These are phyloP conservation scores for Subacronicta megacephala DNA, from an alignment of 2,888 invertebrate species.

Conservation along the genomic window DNA sequence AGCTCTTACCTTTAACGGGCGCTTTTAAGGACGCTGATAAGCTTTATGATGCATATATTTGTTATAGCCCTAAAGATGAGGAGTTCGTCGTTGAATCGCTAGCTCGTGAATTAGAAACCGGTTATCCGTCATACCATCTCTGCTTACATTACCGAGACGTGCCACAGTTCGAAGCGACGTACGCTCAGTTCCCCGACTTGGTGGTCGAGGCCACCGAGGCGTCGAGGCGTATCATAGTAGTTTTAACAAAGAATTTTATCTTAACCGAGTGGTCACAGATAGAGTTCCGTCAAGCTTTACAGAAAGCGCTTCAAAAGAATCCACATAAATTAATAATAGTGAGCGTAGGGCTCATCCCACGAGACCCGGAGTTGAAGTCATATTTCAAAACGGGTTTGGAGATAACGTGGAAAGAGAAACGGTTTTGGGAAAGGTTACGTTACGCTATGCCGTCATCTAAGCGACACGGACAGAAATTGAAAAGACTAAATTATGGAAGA, in stretches of 20 bases:
- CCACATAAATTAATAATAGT: constrained; percentile 96
- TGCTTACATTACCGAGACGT: constrained; percentile 97
- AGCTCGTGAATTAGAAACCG: constrained; percentile 95
- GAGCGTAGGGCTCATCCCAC: constrained; percentile 93
- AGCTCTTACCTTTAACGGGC: constrained; percentile 93
- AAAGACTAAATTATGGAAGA: constrained; percentile 92
- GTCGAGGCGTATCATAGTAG: constrained; percentile 95
- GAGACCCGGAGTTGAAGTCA: constrained; percentile 96
- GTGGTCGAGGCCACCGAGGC: constrained; percentile 96
- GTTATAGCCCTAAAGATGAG: constrained; percentile 97
- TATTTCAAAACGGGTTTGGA: constrained; percentile 96
- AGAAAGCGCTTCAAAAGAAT: constrained; percentile 95
- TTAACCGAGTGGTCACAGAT: constrained; percentile 97
- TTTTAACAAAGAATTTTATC: constrained; percentile 96
- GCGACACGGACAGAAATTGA: constrained; percentile 89
- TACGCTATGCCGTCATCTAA: constrained; percentile 96
- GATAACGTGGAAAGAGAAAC: constrained; percentile 96
- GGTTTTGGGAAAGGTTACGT: constrained; percentile 98
- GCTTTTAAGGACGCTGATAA: constrained; percentile 95
- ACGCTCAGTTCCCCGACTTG: constrained; percentile 92
- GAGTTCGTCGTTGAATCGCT: constrained; percentile 96
- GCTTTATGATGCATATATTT: constrained; percentile 97
- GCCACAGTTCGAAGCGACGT: constrained; percentile 92
- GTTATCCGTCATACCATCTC: constrained; percentile 93
- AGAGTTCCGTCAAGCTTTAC: constrained; percentile 97